phyloP scores from a whole-genome alignment of 2,113 vertebrate species.

The Erythrolamprus reginae region DNA sequence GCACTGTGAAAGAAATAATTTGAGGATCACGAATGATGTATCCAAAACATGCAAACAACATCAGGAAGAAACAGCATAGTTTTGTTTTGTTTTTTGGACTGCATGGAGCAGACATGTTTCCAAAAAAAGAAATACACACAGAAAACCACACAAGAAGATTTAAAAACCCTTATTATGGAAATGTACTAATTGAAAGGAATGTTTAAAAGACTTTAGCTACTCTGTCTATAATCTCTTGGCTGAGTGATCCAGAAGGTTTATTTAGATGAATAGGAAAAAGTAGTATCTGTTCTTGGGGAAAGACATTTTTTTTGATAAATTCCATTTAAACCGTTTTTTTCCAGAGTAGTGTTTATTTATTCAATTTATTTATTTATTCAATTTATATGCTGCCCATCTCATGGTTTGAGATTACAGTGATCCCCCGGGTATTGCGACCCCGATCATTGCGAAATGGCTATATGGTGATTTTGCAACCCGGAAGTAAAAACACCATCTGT shows the following conservation, averaged over 20 bases:
- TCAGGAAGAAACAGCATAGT: not conserved
- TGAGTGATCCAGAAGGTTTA: not conserved
- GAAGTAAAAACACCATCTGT: too few relatives aligned
- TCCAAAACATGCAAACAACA: not conserved
- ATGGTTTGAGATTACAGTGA: not conserved
- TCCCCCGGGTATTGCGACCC: too few relatives aligned
- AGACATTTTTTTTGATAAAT: not conserved
- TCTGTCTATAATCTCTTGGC: not conserved
- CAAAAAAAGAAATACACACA: not conserved
- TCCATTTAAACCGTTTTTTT: not conserved
- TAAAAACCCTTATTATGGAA: not conserved
- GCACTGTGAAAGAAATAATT: not conserved
- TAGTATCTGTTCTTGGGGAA: not conserved
- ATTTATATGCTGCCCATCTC: not conserved
- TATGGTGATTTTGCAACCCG: too few relatives aligned
- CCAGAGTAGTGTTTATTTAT: not conserved
- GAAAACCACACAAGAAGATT: not conserved
- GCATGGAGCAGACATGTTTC: not conserved
- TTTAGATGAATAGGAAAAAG: not conserved
- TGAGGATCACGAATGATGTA: not conserved
- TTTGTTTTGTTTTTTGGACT: not conserved
- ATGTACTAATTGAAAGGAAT: not conserved
- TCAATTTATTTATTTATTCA: not conserved
- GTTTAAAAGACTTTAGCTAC: not conserved
- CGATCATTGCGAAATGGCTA: too few relatives aligned